A percentile compares a stretch with the other conserved stretches of the same genome.
phyloP scores from a whole-genome alignment of 2,888 invertebrate species.

The Cecidostiba fungosa region DNA sequence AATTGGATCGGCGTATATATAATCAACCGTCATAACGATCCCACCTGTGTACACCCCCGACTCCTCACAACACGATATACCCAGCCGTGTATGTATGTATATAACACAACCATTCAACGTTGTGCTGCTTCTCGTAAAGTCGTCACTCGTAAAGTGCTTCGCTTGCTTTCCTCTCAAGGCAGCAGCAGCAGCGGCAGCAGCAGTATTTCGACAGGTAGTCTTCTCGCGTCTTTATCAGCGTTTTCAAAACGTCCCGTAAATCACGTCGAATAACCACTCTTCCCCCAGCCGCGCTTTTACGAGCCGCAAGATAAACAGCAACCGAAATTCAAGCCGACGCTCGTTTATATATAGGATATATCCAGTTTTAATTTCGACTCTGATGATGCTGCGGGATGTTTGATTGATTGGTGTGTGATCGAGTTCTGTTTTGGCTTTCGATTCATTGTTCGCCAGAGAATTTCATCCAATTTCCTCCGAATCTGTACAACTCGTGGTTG shows the following conservation, averaged over 20 bases:
- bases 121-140: constrained; percentile 22
- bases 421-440: no score
- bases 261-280: background rate
- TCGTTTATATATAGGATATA: no score
- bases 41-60: background rate
- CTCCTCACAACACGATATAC: background rate
- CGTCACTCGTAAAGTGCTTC: constrained; percentile 29
- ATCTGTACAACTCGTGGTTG: no score
- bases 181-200: background rate
- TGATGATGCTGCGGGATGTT: no score
- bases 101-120: background rate
- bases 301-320: constrained; percentile 13
- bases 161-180: constrained; percentile 18
- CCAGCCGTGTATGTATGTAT: background rate
- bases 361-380: background rate
- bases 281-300: background rate
- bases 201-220: constrained; percentile 25
- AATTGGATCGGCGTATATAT: background rate
- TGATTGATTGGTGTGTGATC: no score
- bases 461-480: no score
- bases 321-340: background rate
- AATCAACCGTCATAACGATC: constrained; percentile 6
- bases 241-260: constrained; percentile 23
- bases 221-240: constrained; percentile 36
- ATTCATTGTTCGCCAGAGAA: no score